Evolutionary conservation across 2,888 invertebrate species (phyloP).

Genomic region (Alloscopus bannaensis): DNA sequence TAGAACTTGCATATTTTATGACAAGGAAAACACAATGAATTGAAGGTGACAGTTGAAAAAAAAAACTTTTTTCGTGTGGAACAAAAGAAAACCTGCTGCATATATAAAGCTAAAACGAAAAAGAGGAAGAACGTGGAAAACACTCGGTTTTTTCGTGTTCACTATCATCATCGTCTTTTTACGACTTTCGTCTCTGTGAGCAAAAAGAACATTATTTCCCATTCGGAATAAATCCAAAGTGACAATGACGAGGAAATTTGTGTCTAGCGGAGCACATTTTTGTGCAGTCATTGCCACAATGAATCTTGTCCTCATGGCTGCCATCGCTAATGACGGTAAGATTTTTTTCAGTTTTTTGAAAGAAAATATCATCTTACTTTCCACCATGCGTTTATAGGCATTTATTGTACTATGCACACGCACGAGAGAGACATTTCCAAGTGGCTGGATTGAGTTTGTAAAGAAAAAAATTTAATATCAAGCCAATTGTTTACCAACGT

Average conservation of each 20-base stretch:
- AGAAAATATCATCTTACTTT: slow-evolving; percentile 3
- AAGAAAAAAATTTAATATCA: too few relatives aligned
- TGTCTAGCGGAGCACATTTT: slow-evolving; percentile 71
- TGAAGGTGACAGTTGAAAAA: too few relatives aligned
- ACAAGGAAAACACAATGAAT: too few relatives aligned
- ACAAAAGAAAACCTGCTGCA: too few relatives aligned
- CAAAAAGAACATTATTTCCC: slow-evolving; percentile 17
- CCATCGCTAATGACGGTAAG: slow-evolving; percentile 74
- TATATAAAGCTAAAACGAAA: neutral
- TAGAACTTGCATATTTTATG: too few relatives aligned
- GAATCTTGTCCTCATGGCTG: slow-evolving; percentile 73
- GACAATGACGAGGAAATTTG: slow-evolving; percentile 69
- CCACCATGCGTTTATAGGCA: neutral
- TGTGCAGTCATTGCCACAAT: slow-evolving; percentile 73
- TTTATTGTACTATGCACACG: too few relatives aligned
- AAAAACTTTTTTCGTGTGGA: too few relatives aligned
- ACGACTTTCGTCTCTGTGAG: slow-evolving; percentile 4
- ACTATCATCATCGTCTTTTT: slow-evolving; percentile 17
- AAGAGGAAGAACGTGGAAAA: neutral
- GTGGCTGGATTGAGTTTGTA: too few relatives aligned
- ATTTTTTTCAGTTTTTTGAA: too few relatives aligned
- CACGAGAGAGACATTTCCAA: too few relatives aligned
- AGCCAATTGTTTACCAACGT: too few relatives aligned
- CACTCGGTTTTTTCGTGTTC: neutral
- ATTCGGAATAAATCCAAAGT: slow-evolving; percentile 31